These are phyloP conservation scores for Gopherus evgoodei DNA, from an alignment of 2,113 vertebrate genomes.

Conservation along the genomic window DNA sequence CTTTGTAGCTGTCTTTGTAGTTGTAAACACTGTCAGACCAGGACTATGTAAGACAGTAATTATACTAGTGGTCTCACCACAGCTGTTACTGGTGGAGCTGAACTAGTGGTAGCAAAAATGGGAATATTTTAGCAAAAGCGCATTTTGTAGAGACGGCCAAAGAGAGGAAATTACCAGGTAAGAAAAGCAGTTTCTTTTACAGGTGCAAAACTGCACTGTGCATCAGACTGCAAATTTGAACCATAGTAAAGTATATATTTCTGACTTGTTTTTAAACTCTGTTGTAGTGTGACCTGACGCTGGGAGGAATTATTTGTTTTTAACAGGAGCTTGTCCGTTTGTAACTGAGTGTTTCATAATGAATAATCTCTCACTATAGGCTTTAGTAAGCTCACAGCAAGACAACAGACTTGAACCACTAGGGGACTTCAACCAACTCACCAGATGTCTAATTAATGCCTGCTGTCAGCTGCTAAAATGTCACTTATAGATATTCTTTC, in stretches of 20 bases:
- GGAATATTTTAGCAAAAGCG: not conserved
- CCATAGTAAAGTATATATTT: slow-evolving; percentile 6
- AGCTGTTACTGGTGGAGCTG: not conserved
- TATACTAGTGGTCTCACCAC: not conserved
- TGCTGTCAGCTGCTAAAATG: slow-evolving; percentile 78
- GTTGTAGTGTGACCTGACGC: not conserved
- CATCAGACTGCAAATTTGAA: not conserved
- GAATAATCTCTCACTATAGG: slow-evolving; percentile 22
- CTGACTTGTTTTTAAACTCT: not conserved
- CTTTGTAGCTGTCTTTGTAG: not conserved
- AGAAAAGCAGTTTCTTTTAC: not conserved
- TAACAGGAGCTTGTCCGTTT: slow-evolving; percentile 67
- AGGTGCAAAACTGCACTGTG: not conserved
- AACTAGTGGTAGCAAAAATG: not conserved
- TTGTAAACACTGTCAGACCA: not conserved
- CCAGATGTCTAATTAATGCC: slow-evolving; percentile 83
- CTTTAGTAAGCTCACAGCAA: slow-evolving; percentile 56
- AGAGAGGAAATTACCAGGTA: not conserved
- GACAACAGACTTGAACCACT: slow-evolving; percentile 43
- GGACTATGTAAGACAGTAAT: accelerated
- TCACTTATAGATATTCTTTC: slow-evolving; percentile 76
- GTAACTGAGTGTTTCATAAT: slow-evolving; percentile 59
- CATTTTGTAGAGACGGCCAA: not conserved
- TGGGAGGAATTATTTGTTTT: slow-evolving; percentile 57
- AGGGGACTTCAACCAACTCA: slow-evolving; percentile 56